A percentile compares a stretch with the other conserved stretches of the same genome.
Conservation (phyloP, 2,113 vertebrate genomes). For the Indri indri region DNA sequence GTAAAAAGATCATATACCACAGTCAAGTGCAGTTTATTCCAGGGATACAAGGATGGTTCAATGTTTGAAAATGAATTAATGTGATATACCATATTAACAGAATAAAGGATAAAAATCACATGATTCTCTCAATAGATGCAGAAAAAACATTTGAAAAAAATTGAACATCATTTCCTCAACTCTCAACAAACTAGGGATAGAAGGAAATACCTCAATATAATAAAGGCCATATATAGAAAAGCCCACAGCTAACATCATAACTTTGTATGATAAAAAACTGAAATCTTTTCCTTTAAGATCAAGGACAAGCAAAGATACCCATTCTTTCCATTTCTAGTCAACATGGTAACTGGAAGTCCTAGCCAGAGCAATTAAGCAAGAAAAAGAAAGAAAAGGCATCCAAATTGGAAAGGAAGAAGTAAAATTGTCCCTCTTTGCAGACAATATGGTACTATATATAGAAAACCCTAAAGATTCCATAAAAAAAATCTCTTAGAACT, state of each 20-base stretch:
- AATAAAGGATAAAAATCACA: background rate
- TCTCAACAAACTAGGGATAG: background rate
- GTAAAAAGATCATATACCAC: background rate
- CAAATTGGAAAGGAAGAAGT: background rate
- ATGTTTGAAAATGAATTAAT: background rate
- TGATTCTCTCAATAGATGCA: background rate
- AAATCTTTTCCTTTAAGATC: background rate
- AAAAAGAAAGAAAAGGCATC: background rate
- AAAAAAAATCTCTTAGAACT: background rate
- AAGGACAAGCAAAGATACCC: background rate
- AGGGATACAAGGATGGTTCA: background rate
- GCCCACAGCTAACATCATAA: background rate
- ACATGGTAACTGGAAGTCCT: background rate
- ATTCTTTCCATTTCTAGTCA: background rate
- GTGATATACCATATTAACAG: background rate
- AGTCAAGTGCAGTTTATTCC: background rate
- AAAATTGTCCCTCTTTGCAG: background rate
- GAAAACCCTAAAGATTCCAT: background rate
- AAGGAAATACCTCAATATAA: background rate
- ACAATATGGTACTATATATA: background rate
- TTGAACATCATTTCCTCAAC: background rate
- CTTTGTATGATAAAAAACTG: background rate
- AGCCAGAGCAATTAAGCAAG: background rate
- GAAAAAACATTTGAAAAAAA: background rate
- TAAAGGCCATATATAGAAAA: background rate